phyloP scores from a whole-genome alignment of 1,140 invertebrate genomes.

The Aricia agestis region DNA sequence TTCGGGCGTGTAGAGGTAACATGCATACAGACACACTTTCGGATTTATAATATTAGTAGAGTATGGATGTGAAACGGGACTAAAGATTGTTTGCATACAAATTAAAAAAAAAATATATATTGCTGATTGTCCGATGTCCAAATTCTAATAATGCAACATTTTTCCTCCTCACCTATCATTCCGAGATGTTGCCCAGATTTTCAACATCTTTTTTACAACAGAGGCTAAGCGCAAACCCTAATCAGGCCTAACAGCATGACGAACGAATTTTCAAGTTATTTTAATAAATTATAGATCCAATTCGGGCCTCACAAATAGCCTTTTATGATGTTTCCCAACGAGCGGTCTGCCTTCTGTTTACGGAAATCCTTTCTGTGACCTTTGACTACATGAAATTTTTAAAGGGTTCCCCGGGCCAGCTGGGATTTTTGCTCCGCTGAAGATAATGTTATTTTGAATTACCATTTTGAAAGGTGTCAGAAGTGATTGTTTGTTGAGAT shows the following conservation, averaged over 20 bases:
- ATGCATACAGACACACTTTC: too few species aligned
- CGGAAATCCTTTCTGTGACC: constrained; percentile 7
- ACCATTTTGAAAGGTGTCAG: not conserved
- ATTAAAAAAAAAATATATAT: too few species aligned
- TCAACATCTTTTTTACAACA: not conserved
- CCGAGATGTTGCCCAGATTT: not conserved
- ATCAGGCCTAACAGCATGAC: not conserved
- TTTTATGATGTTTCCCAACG: constrained; percentile 5
- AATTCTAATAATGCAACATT: too few species aligned
- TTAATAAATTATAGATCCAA: not conserved
- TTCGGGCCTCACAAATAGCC: not conserved
- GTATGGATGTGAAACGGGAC: too few species aligned
- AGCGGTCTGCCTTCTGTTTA: constrained; percentile 5
- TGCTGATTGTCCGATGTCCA: too few species aligned
- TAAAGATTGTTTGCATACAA: too few species aligned
- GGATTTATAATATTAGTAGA: too few species aligned
- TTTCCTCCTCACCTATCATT: not conserved
- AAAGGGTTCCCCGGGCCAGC: not conserved
- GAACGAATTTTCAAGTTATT: constrained; percentile 10
- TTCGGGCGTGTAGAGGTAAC: too few species aligned
- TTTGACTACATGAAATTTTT: constrained; percentile 9
- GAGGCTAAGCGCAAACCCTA: not conserved
- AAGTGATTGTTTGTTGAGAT: not conserved
- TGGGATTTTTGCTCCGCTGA: not conserved
- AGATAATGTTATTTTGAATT: constrained; percentile 5